Evolutionary conservation across 2,888 invertebrate genomes (phyloP), one percentile per base, ranked within the genome.

Genomic region (Xanthorhoe designata): DNA sequence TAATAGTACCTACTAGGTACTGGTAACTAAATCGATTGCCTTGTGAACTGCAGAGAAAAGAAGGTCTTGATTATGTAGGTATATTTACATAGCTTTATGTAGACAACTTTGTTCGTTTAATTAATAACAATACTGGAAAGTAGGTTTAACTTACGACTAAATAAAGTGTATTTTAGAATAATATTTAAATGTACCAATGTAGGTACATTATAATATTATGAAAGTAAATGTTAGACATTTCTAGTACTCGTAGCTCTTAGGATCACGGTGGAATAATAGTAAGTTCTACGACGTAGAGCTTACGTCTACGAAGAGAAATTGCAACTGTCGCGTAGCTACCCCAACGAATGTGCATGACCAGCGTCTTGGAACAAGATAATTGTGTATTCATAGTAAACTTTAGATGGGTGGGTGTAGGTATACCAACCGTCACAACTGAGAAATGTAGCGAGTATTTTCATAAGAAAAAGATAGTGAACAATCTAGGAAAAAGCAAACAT

Each of bases 241-340:
- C 32, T 32, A 32, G 32, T 32, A 32, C 32, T 5, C 5, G 32
- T 32, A 32, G 8, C 32, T 32, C 4, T 2, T 32, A 32, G 32
- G 32, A 32, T 32, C 32, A 32, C 32, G 32, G 32, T 32, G 32
- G 6, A 32, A 32, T 32, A 32, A 6, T 32, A 32, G 32, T 32
- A 32, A 32, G 32, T 32, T 32, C 57, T 56, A 63, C 52, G 51
- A 10, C 51, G 52, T 57, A 63, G 57, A 45, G 32, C 32, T 35
- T 49, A 32, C 52, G 52, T 47, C 29, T 63, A 63, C 38, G 45
- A 19, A 18, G 19, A 42, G 19, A 45, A 18, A 42, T 45, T 42
- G 47, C 47, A 47, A 19, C 1, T 42, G 17, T 47, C 47, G 7
- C 10, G 42, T 13, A 47, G 8, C 47, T 47, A 17, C 47, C 47